These are phyloP conservation scores for Tribolium castaneum DNA, from an alignment of 1,140 invertebrate species.

Conservation along the genomic window DNA sequence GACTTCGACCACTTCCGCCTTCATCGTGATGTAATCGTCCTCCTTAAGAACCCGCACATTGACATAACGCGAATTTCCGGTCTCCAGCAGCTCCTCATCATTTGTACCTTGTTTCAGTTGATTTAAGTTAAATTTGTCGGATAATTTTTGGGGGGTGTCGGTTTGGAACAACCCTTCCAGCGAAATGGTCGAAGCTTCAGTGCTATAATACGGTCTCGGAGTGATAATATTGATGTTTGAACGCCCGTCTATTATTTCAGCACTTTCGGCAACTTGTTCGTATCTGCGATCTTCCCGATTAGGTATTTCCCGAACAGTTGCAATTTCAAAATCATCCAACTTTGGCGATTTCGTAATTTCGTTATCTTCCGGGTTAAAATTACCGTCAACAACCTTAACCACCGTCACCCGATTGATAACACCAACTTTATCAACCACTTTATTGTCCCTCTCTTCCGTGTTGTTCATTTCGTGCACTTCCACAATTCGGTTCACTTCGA, in stretches of 20 bases:
- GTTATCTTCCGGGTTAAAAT: constrained; percentile 51
- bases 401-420: constrained; percentile 74
- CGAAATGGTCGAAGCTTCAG: constrained; percentile 72
- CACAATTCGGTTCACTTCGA: constrained; percentile 74
- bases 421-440: constrained; percentile 72
- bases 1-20: constrained; percentile 60
- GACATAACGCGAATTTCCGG: constrained; percentile 57
- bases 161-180: constrained; percentile 73
- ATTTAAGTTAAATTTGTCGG: constrained; percentile 23
- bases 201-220: constrained; percentile 54
- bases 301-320: constrained; percentile 30
- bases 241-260: constrained; percentile 58
- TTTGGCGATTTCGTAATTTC: constrained; percentile 42
- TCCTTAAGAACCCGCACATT: constrained; percentile 58
- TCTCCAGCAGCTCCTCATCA: constrained; percentile 59
- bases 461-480: constrained; percentile 72
- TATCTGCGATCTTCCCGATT: constrained; percentile 54
- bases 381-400: constrained; percentile 71
- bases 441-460: constrained; percentile 66
- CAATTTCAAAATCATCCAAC: constrained; percentile 12
- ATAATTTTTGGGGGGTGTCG: constrained; percentile 55
- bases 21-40: constrained; percentile 54
- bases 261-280: too few species aligned
- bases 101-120: not conserved
- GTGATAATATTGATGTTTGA: constrained; percentile 60